Evolutionary conservation across 2,113 vertebrate species (phyloP), one percentile per base, ranked within the genome.

Genomic region (Lophius piscatorius): DNA sequence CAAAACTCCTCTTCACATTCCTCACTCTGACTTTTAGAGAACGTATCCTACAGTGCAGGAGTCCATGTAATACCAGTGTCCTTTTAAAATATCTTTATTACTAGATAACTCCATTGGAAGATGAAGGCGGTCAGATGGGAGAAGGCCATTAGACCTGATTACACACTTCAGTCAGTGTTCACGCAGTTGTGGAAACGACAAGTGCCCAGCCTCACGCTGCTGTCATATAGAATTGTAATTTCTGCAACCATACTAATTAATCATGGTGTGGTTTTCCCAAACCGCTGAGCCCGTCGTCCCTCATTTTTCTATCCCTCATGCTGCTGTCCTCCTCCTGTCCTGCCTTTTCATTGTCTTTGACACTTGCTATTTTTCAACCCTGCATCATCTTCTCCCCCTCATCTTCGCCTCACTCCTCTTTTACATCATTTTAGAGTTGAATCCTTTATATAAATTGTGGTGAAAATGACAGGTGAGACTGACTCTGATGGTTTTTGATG

Each of bases 181-280:
- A 77, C 74, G 36, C 48, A 3, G 41, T 14, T 29, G 75, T 68
- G 85, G 76, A 85, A 72, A 74, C 74, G 74, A 73, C 71, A 81
- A 39, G 76, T 48, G 63, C 48, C 39, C 49, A 13, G 47, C 68
- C 61, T 18, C 64, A 24, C 26, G 54, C 66, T 50, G 34, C 76
- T 35, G 13, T 78, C 73, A 86, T 71, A 60, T 78, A 77, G 66
- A 84, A 78, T 73, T 78, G 67, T 66, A 75, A 81, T 80, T 74
- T 76, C 33, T 83, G 33, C 41, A 24, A 63, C 58, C 16, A 16
- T 35, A 61, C 64, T 69, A 82, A 87, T 82, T 80, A 89, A 85
- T 86, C 51, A 63, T 20, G 9, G 13, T 2, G 63, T 67, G n/a
- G n/a, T 74, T 72, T 70, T 56, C 48, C 24, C 41, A 56, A 56